Evolutionary conservation across 2,888 invertebrate species (phyloP).

Genomic region (Rapana venosa): DNA sequence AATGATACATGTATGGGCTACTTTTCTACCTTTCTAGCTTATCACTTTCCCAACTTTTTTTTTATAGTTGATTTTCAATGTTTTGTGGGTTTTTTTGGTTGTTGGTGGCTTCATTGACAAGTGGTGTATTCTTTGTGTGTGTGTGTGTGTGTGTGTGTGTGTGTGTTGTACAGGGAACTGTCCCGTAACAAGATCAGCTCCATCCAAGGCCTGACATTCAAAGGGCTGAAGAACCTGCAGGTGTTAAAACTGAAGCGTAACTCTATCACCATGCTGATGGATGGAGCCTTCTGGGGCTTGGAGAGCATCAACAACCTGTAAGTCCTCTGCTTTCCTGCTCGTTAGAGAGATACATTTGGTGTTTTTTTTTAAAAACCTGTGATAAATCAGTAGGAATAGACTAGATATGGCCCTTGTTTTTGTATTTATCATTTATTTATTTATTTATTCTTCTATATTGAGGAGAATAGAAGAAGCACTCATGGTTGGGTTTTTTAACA

Average conservation of each 20-base stretch:
- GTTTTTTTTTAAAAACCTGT: no score
- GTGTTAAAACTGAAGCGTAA: constrained; percentile 89
- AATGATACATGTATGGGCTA: no score
- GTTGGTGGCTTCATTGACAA: background rate
- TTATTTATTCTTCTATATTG: no score
- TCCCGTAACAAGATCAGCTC: constrained; percentile 89
- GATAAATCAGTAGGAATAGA: no score
- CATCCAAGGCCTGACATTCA: constrained; percentile 90
- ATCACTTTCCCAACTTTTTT: no score
- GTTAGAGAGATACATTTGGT: no score
- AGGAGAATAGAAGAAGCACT: no score
- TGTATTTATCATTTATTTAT: no score
- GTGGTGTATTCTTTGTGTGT: background rate
- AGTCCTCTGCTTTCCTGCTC: constrained; percentile 61
- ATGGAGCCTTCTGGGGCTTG: constrained; percentile 94
- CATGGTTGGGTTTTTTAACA: no score
- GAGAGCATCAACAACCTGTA: constrained; percentile 83
- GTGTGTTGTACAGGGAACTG: constrained; percentile 84
- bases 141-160: background rate
- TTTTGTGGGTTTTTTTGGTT: background rate
- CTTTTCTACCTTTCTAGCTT: no score
- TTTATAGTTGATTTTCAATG: no score
- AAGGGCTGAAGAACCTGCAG: constrained; percentile 86
- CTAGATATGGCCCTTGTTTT: no score
- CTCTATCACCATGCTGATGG: constrained; percentile 87